Conservation (phyloP, 2,888 invertebrate genomes). For the Troides oblongomaculatus region DNA sequence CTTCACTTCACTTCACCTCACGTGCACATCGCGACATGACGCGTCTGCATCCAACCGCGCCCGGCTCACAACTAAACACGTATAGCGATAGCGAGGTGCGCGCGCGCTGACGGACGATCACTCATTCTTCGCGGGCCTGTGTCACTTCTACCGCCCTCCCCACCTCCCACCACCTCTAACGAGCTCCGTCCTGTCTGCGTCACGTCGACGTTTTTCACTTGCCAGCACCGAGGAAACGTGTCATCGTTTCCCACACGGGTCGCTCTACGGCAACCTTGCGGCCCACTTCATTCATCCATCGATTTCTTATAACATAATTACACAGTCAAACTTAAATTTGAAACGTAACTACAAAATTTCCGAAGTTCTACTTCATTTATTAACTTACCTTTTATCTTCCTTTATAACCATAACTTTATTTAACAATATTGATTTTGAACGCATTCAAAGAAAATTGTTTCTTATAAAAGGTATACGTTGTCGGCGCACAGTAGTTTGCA, state of each 20-base stretch:
- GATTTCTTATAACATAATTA: conserved; percentile 12
- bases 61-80: conserved; percentile 63
- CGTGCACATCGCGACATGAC: conserved; percentile 61
- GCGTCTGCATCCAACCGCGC: conserved; percentile 72
- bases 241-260: conserved; percentile 30
- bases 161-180: conserved; percentile 53
- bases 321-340: background rate
- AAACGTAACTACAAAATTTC: no score
- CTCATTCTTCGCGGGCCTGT: conserved; percentile 71
- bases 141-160: conserved; percentile 39
- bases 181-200: conserved; percentile 63
- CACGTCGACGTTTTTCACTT: conserved; percentile 42
- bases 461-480: no score
- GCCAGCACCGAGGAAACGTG: conserved; percentile 32
- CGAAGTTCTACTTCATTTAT: no score
- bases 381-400: no score
- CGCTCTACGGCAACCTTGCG: conserved; percentile 27
- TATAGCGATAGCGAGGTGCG: conserved; percentile 59
- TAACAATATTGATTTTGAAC: no score
- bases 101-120: conserved; percentile 72
- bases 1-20: conserved; percentile 60
- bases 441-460: no score
- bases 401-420: no score
- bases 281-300: conserved; percentile 27
- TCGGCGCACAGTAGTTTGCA: no score